Evolutionary conservation across 2,888 invertebrate species (phyloP).

Genomic region (Listrodromus nycthemerus): DNA sequence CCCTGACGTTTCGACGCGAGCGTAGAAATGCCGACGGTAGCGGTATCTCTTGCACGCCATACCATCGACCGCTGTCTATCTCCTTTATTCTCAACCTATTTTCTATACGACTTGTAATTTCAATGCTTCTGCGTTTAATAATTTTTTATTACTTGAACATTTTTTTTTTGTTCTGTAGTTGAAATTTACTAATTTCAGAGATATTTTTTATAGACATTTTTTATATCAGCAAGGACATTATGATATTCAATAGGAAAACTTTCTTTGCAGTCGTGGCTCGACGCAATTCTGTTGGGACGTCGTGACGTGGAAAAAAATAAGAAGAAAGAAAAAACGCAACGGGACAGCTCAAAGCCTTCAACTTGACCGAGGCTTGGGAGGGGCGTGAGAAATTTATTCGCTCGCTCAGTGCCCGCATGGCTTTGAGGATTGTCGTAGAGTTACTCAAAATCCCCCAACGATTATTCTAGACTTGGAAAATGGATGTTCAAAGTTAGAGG

Average conservation of each 20-base stretch:
- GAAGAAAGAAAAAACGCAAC: not conserved
- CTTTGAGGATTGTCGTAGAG: not conserved
- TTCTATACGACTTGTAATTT: not conserved
- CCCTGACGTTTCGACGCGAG: conserved; percentile 52
- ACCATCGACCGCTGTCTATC: conserved; percentile 2
- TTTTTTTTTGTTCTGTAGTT: not conserved
- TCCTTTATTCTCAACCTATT: conserved; percentile 26
- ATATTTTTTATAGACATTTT: too few species aligned
- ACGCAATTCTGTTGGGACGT: not conserved
- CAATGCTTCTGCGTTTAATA: not conserved
- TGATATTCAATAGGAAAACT: too few species aligned
- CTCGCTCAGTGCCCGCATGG: conserved; percentile 34
- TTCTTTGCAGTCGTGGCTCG: too few species aligned
- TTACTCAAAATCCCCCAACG: conserved; percentile 27
- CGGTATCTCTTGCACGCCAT: conserved; percentile 38
- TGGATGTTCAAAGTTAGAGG: not conserved
- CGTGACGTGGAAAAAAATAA: not conserved
- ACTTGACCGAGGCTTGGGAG: conserved; percentile 77
- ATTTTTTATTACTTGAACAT: too few species aligned
- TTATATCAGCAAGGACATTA: too few species aligned
- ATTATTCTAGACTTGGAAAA: conserved; percentile 28
- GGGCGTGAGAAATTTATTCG: conserved; percentile 63
- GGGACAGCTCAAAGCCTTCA: conserved; percentile 73
- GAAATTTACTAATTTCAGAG: too few species aligned
- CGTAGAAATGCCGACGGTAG: conserved; percentile 43